Evolutionary conservation across 2,888 invertebrate species (phyloP).

Genomic region (Amblyteles armatorius): DNA sequence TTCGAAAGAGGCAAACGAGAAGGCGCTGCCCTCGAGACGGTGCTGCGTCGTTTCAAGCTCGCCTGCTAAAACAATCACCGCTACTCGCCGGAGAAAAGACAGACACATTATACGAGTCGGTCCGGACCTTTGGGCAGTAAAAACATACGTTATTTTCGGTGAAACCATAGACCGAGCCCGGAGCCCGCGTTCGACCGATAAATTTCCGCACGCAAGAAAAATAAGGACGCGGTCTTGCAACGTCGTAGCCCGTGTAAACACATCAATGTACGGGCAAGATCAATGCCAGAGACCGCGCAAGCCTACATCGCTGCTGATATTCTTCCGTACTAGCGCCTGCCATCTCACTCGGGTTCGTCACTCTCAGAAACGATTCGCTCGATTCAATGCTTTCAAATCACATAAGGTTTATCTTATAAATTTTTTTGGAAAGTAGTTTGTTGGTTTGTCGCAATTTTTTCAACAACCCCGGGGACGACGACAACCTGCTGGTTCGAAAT

Average conservation of each 20-base stretch:
- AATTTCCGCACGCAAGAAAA: not conserved
- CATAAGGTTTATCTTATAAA: too few relatives aligned
- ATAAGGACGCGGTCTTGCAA: not conserved
- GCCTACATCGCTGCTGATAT: too few relatives aligned
- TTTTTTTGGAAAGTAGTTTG: too few relatives aligned
- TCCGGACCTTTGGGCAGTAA: not conserved
- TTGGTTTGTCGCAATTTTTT: too few relatives aligned
- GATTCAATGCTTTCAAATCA: too few relatives aligned
- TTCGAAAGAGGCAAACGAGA: constrained; percentile 37
- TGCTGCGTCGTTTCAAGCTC: not conserved
- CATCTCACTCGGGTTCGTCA: too few relatives aligned
- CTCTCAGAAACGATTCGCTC: too few relatives aligned
- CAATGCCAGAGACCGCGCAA: too few relatives aligned
- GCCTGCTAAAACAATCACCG: constrained; percentile 19
- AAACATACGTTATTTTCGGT: constrained; percentile 7
- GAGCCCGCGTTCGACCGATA: not conserved
- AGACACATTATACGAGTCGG: not conserved
- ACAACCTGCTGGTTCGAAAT: too few relatives aligned
- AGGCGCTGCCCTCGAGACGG: not conserved
- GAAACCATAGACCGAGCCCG: not conserved
- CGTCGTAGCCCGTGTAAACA: not conserved
- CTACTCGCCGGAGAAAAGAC: not conserved
- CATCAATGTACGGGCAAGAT: not conserved
- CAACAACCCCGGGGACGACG: too few relatives aligned
- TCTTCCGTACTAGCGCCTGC: too few relatives aligned